Evolutionary conservation across 2,888 invertebrate species (phyloP).

Genomic region (Leucophenga maculata): DNA sequence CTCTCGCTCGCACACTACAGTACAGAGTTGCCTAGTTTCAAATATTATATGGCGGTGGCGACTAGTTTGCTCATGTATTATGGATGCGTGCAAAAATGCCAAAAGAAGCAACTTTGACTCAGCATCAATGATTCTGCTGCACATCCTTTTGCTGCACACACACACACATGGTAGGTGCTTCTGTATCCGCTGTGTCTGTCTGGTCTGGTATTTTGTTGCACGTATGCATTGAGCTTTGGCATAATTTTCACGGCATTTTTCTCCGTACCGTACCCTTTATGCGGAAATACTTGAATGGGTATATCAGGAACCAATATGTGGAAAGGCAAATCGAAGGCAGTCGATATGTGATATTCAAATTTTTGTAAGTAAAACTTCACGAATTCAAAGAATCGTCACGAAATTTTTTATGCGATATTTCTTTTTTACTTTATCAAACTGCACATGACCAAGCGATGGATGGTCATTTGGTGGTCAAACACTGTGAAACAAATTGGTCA

Average conservation of each 20-base stretch:
- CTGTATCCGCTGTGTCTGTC: background rate
- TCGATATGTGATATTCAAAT: too few relatives aligned
- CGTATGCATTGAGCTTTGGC: slow-evolving; percentile 17
- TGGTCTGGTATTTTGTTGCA: background rate
- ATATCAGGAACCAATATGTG: too few relatives aligned
- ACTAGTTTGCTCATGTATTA: slow-evolving; percentile 15
- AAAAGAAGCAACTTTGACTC: slow-evolving; percentile 18
- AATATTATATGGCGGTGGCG: background rate
- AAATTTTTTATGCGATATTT: too few relatives aligned
- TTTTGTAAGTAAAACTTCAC: too few relatives aligned
- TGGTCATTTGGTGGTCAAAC: too few relatives aligned
- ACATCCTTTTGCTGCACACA: background rate
- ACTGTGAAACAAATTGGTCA: too few relatives aligned
- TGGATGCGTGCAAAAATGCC: slow-evolving; percentile 15
- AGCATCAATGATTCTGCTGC: background rate
- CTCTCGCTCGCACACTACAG: background rate
- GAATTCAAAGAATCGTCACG: too few relatives aligned
- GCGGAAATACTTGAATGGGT: too few relatives aligned
- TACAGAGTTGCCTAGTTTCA: background rate
- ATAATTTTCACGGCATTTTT: slow-evolving; percentile 11
- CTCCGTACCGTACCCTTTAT: background rate
- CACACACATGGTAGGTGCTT: background rate
- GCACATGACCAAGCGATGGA: too few relatives aligned
- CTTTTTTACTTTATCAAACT: too few relatives aligned
- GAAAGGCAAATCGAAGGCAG: too few relatives aligned